Evolutionary conservation across 2,888 invertebrate genomes (phyloP), one percentile per base, ranked within the genome.

Genomic region (Thymelicus sylvestris): DNA sequence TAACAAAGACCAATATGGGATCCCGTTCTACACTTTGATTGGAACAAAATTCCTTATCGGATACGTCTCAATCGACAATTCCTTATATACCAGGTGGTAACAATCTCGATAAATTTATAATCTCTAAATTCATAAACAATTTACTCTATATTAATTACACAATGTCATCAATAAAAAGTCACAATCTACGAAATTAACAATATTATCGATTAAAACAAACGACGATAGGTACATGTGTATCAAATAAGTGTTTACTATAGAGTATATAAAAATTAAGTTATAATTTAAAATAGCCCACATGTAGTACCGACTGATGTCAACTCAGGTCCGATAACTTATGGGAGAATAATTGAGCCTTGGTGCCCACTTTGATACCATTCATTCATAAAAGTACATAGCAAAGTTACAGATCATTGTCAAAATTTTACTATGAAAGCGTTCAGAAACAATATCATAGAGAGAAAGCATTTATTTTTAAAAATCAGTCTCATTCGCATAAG

Each of bases 401-500:
- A 76, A 76, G 77, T 78, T 73, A 77, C 71, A 70, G 76, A 79
- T 75, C 70, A 73, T 77, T 80, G 72, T 79, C 77, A 77, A 80
- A 78, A 74, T 66, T 31, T 68, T 76, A 77, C 76, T 79, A 83
- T 77, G 83, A 83, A 86, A 86, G 85, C 86, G 81, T 85, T 82
- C 79, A 78, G 81, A 88, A 86, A 88, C 85, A 84, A 83, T 81
- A 83, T 81, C 88, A 88, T 84, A 87, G 81, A 83, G 88, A 88
- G 87, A 88, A 91, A 92, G 87, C 89, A 85, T 86, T 91, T 89
- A 85, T 88, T 90, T 80, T 78, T 88, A 91, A 91, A 93, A 93
- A 92, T 93, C 93, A 93, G 93, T 93, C 93, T 93, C 93, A 92
- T 93, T 92, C 92, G 90, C 93, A 93, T 93, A 93, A 93, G 93